These are phyloP conservation scores for Pedetes capensis DNA, from an alignment of 2,113 vertebrate species.

Conservation along the genomic window DNA sequence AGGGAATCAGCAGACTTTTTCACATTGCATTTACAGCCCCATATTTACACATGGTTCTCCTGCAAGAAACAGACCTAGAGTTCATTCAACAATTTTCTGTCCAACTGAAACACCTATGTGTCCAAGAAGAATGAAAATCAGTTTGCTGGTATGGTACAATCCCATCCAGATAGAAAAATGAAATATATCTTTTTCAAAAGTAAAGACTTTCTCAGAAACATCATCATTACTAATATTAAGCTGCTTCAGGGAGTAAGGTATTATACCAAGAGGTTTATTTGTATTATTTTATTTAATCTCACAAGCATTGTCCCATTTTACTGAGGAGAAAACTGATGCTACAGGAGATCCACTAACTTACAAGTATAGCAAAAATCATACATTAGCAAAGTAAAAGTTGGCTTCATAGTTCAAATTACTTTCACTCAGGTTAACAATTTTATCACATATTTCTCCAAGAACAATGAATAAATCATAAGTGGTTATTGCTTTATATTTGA, in stretches of 20 bases:
- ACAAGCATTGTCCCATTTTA: not conserved
- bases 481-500: slow-evolving; percentile 14
- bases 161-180: not conserved
- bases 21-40: not conserved
- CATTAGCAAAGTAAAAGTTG: not conserved
- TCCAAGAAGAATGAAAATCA: not conserved
- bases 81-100: not conserved
- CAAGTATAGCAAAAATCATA: not conserved
- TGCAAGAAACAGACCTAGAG: not conserved
- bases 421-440: slow-evolving; percentile 6
- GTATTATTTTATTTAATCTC: not conserved
- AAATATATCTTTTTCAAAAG: not conserved
- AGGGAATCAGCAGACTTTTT: not conserved
- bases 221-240: not conserved
- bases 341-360: not conserved
- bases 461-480: slow-evolving; percentile 45
- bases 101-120: not conserved
- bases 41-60: not conserved
- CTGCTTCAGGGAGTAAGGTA: not conserved
- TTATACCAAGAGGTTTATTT: not conserved
- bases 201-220: not conserved
- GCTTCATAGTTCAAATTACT: slow-evolving; percentile 16
- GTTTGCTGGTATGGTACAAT: not conserved
- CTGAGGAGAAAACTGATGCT: not conserved
- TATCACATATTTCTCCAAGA: slow-evolving; percentile 40